These are phyloP conservation scores for Nasonovia ribisnigri DNA, from an alignment of 2,888 invertebrate genomes.

Conservation along the genomic window DNA sequence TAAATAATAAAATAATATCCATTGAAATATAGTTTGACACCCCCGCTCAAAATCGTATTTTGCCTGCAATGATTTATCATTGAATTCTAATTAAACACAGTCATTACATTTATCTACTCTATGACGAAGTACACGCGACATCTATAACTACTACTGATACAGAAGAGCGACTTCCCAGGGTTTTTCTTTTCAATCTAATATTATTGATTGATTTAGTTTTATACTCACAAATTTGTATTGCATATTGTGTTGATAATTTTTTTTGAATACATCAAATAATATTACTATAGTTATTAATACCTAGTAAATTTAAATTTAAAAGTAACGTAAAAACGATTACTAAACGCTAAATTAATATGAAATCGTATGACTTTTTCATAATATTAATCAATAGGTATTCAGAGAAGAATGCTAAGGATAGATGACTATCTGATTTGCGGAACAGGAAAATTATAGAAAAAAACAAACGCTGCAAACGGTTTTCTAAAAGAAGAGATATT, in stretches of 20 bases:
- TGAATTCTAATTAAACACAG: not conserved
- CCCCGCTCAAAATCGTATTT: not conserved
- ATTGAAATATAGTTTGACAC: not conserved
- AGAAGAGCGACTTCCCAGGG: not conserved
- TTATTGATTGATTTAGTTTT: not conserved
- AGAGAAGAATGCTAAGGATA: not conserved
- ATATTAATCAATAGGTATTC: slow-evolving; percentile 16
- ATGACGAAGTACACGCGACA: not conserved
- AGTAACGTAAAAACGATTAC: not conserved
- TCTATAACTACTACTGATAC: not conserved
- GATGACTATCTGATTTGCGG: not conserved
- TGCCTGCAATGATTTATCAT: not conserved
- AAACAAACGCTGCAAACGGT: not conserved
- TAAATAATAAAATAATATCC: not conserved
- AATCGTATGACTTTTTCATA: not conserved
- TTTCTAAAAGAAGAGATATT: not conserved
- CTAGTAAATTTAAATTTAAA: not conserved
- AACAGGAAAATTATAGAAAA: slow-evolving; percentile 35
- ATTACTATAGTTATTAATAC: not conserved
- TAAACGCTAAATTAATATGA: not conserved
- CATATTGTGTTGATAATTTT: not conserved
- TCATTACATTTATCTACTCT: not conserved
- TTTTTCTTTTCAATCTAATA: not conserved
- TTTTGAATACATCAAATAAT: not conserved
- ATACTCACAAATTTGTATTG: not conserved